A percentile compares a stretch with the other conserved stretches of the same genome.
Conservation (phyloP, 1,140 invertebrate species). For the Mactra quadrangularis region DNA sequence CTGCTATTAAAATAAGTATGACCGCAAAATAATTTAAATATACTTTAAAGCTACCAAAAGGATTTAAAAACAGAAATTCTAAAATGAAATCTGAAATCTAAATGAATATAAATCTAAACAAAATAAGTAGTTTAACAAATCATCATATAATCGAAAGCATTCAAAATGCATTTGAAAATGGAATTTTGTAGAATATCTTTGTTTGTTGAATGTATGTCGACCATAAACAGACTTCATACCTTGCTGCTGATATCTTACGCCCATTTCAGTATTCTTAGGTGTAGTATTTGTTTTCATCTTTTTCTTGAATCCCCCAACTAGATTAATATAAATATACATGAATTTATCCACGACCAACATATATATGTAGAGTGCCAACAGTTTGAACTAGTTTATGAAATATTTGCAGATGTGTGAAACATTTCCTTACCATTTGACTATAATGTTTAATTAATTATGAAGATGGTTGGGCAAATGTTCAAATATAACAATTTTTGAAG, state of each 20-base stretch:
- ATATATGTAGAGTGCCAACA: background rate
- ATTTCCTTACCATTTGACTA: background rate
- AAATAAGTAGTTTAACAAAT: too few relatives aligned
- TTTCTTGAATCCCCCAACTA: conserved; percentile 55
- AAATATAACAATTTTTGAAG: background rate
- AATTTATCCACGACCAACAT: background rate
- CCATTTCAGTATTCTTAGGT: conserved; percentile 31
- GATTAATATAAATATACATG: background rate
- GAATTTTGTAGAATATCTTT: too few relatives aligned
- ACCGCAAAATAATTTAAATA: too few relatives aligned
- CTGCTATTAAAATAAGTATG: too few relatives aligned
- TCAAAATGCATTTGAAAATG: too few relatives aligned
- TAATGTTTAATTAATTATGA: background rate
- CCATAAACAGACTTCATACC: background rate
- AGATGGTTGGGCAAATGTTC: background rate
- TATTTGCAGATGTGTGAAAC: background rate
- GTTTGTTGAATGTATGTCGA: too few relatives aligned
- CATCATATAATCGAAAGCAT: too few relatives aligned
- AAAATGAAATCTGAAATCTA: too few relatives aligned
- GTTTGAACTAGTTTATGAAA: background rate
- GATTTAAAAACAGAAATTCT: too few relatives aligned
- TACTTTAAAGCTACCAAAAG: too few relatives aligned
- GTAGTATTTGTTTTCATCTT: conserved; percentile 29
- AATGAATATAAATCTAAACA: too few relatives aligned
- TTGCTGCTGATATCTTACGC: conserved; percentile 11